A percentile compares a stretch with the other conserved stretches of the same genome.
These are phyloP conservation scores for Cossypha niveicapilla DNA, from an alignment of 2,797 vertebrate species.

Conservation along the genomic window DNA sequence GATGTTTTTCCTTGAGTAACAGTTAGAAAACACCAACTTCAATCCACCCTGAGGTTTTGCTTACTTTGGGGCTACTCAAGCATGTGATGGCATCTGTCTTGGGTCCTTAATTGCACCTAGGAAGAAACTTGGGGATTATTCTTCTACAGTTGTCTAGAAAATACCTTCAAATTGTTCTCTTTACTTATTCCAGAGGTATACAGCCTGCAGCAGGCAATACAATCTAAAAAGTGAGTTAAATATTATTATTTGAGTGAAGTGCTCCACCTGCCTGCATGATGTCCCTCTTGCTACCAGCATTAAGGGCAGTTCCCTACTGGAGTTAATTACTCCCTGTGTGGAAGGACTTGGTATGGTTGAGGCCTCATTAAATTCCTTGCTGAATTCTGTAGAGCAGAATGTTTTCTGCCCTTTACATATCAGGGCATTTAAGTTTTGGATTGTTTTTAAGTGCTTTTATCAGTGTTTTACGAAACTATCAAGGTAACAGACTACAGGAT, in stretches of 20 bases:
- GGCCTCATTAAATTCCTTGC: neutral
- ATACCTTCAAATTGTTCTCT: neutral
- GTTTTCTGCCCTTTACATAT: neutral
- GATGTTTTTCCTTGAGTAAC: neutral
- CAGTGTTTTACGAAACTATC: neutral
- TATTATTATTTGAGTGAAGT: neutral
- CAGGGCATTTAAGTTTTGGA: neutral
- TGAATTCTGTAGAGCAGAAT: neutral
- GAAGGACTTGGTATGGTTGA: neutral
- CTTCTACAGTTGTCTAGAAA: neutral
- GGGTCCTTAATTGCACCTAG: neutral
- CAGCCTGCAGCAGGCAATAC: neutral
- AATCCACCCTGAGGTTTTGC: neutral
- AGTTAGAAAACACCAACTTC: neutral
- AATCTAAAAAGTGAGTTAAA: neutral
- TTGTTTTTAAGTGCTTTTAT: neutral
- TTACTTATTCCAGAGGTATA: neutral
- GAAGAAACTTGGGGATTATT: neutral
- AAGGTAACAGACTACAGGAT: neutral
- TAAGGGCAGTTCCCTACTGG: neutral
- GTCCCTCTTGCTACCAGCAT: neutral
- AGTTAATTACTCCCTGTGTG: neutral
- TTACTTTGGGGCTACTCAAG: neutral
- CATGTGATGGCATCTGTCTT: neutral
- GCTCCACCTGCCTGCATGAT: constrained; percentile 7